These are phyloP conservation scores for Eupithecia abbreviata DNA, from an alignment of 2,888 invertebrate genomes.

Conservation along the genomic window DNA sequence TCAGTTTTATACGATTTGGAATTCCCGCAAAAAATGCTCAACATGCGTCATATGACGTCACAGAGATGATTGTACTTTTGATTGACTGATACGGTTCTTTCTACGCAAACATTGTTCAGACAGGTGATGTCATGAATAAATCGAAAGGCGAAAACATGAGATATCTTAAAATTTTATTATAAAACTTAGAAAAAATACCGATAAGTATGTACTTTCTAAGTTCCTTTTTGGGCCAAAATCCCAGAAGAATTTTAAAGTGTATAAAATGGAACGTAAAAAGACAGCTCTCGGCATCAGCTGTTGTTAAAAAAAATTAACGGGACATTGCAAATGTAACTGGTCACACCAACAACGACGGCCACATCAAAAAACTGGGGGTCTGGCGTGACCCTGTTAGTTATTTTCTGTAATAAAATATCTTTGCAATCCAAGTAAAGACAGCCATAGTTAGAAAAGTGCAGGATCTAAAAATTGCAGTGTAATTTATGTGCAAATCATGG, in stretches of 20 bases:
- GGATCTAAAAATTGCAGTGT: constrained; percentile 72
- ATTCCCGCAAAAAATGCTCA: constrained; percentile 55
- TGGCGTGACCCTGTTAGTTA: constrained; percentile 84
- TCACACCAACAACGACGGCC: constrained; percentile 82
- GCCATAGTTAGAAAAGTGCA: constrained; percentile 72
- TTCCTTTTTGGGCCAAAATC: background rate
- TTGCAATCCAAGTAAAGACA: constrained; percentile 78
- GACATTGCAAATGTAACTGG: constrained; percentile 78
- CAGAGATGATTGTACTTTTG: constrained; percentile 37
- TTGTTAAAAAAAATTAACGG: constrained; percentile 81
- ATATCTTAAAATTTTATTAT: background rate
- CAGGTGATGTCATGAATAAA: background rate
- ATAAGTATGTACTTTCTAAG: background rate
- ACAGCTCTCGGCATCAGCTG: constrained; percentile 77
- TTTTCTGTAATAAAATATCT: constrained; percentile 82
- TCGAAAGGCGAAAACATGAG: background rate
- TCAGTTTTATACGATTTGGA: constrained; percentile 48
- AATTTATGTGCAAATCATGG: constrained; percentile 81
- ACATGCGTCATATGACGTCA: constrained; percentile 66
- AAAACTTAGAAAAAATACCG: background rate
- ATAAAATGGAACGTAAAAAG: constrained; percentile 58
- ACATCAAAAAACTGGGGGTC: constrained; percentile 83
- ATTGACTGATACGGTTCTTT: constrained; percentile 49
- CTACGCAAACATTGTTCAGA: constrained; percentile 28
- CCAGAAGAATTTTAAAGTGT: constrained; percentile 4